These are phyloP conservation scores for Xyrichtys novacula DNA, from an alignment of 2,797 vertebrate genomes.

Conservation along the genomic window DNA sequence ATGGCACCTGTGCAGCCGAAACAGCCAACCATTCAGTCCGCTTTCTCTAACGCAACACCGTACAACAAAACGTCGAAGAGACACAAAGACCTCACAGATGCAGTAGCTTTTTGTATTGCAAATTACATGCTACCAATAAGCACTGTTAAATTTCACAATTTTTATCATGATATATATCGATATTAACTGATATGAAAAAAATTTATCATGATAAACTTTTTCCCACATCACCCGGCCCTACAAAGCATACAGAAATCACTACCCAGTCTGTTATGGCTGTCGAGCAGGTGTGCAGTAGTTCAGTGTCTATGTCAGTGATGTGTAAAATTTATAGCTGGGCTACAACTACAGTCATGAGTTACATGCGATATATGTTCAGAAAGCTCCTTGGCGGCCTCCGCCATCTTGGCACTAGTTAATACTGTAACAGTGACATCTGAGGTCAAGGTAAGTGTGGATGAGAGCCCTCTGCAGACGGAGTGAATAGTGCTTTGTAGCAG, in stretches of 20 bases:
- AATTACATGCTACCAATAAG: too few species aligned
- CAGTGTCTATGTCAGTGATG: background rate
- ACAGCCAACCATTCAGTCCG: too few species aligned
- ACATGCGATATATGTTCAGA: background rate
- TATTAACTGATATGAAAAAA: too few species aligned
- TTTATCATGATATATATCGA: too few species aligned
- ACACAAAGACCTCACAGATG: too few species aligned
- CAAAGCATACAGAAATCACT: background rate
- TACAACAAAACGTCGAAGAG: too few species aligned
- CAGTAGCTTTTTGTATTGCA: too few species aligned
- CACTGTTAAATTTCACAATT: too few species aligned
- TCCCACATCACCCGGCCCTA: too few species aligned
- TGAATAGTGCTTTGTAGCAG: slow-evolving; percentile 68
- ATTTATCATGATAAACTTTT: too few species aligned
- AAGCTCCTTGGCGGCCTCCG: background rate
- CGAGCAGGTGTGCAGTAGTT: background rate
- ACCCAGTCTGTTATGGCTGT: background rate
- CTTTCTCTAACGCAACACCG: too few species aligned
- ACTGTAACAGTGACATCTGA: slow-evolving; percentile 10
- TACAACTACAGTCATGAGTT: background rate
- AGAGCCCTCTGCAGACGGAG: slow-evolving; percentile 12
- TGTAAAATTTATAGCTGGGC: background rate
- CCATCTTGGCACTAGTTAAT: slow-evolving; percentile 8
- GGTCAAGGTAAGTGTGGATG: background rate
- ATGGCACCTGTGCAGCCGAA: too few species aligned